Evolutionary conservation across 2,888 invertebrate species (phyloP).

Genomic region (Orchesella flavescens): DNA sequence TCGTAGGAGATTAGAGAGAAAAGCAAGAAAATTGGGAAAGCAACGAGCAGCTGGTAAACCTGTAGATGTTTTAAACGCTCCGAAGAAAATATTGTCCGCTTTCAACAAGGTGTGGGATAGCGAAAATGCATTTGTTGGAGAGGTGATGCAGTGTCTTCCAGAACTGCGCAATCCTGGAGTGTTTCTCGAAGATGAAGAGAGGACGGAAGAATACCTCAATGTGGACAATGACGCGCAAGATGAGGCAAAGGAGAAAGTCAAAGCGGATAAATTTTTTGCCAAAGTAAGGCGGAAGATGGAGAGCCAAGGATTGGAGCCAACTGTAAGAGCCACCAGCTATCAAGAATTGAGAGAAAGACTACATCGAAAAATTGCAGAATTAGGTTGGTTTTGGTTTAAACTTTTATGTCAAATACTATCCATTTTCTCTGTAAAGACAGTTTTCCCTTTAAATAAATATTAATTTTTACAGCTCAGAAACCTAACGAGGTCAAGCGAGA

Average conservation of each 20-base stretch:
- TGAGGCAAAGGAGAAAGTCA: constrained; percentile 39
- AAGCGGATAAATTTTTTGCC: constrained; percentile 38
- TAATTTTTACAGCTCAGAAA: constrained; percentile 44
- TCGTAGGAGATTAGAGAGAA: constrained; percentile 43
- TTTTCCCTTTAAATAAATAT: not conserved
- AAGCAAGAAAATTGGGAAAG: not conserved
- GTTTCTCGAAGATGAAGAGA: constrained; percentile 47
- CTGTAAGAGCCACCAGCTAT: constrained; percentile 46
- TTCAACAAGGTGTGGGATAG: constrained; percentile 49
- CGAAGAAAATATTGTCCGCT: constrained; percentile 21
- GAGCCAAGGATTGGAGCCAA: constrained; percentile 27
- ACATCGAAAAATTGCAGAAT: constrained; percentile 61
- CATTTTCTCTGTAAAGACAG: not conserved
- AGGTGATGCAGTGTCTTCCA: constrained; percentile 52
- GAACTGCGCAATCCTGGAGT: constrained; percentile 57
- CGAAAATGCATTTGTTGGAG: constrained; percentile 42
- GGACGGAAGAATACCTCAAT: constrained; percentile 46
- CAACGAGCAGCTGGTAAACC: constrained; percentile 1
- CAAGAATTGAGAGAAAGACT: constrained; percentile 66
- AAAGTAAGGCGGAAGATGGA: constrained; percentile 39
- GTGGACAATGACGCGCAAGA: constrained; percentile 11
- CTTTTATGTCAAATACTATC: too few relatives aligned
- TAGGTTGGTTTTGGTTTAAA: constrained; percentile 47
- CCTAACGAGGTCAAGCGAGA: constrained; percentile 57
- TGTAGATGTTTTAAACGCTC: not conserved